Evolutionary conservation across 2,888 invertebrate genomes (phyloP).

Genomic region (Alloscopus bannaensis): DNA sequence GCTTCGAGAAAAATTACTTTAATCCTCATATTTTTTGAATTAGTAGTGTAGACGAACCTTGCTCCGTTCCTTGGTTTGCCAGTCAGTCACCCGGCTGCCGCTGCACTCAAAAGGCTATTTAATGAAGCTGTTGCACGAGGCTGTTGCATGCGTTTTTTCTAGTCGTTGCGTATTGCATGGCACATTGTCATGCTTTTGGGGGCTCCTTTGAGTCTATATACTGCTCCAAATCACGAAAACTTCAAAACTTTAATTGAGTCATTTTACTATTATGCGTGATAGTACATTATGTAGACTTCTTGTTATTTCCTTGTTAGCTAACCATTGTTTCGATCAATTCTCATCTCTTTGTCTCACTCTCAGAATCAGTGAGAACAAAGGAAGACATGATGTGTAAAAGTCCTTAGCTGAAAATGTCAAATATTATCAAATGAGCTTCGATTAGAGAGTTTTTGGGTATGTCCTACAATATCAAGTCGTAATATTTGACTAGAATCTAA

Average conservation of each 20-base stretch:
- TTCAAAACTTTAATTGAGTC: neutral
- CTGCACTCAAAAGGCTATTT: neutral
- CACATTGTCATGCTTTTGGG: neutral
- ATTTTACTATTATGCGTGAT: slow-evolving; percentile 10
- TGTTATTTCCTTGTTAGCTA: slow-evolving; percentile 19
- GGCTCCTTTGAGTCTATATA: neutral
- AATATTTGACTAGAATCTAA: too few species aligned
- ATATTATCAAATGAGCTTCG: neutral
- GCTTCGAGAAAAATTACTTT: neutral
- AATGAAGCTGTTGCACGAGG: slow-evolving; percentile 5
- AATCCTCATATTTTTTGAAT: neutral
- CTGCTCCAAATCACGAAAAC: neutral
- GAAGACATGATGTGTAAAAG: too few species aligned
- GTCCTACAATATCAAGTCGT: neutral
- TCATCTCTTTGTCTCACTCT: too few species aligned
- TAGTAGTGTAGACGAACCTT: neutral
- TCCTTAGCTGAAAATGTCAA: neutral
- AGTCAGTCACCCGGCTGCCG: neutral
- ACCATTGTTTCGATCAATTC: neutral
- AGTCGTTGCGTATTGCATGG: too few species aligned
- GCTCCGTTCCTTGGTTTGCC: neutral
- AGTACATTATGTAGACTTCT: too few species aligned
- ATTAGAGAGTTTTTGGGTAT: neutral
- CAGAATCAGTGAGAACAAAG: too few species aligned
- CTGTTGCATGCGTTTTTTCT: neutral